Base-by-base conservation (phyloP, 2,113 vertebrate genomes). In the Hiodon tergisus region DNA sequence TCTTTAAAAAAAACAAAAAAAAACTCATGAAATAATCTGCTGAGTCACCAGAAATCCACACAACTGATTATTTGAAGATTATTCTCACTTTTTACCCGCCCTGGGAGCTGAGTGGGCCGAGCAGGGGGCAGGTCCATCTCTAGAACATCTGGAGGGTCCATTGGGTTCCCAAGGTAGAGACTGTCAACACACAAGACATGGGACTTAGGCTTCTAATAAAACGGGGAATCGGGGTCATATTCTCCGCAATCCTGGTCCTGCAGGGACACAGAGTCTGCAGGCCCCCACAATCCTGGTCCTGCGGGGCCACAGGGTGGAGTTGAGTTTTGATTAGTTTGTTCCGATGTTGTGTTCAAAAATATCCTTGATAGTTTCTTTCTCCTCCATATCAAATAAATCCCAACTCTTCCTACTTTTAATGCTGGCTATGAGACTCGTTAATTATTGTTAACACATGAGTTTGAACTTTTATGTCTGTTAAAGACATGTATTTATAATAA, bases 81-180 rank as follows among this genome's bases (percentile, higher is more conserved):
- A 59, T 6, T 73, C 88, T 92, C 89, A 99, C 97, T 98, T 91
- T 95, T 98, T 73, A 91, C 75, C 69, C 97, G 94, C 83, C 94
- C 95, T 16, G 94, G 94, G 70, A 96, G 94, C 78, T 95, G 97
- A 4, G 94, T 92, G 55, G 94, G 93, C 73, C 89, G 91, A 48
- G 94, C 86, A 31, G 82, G 13, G 0, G 88, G 92, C 0, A 89
- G 85, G 4, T 96, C 94, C 86, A 95, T 86, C 0, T 93, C 96
- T 75, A 99, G 89, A 81, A 99, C 80, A 78, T 99, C 97, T 1
- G 97, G 97, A 68, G 97, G 97, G 74, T 99, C 96, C 97, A 99
- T 98, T 71, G 97, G 97, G 85, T 99, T 99, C 78, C 97, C 97
- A 86, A 98, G 87, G 85, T 99, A 99, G 58, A 99, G 84, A 80